Base-by-base conservation (phyloP, 2,888 invertebrate genomes). In the Oscheius sp. region DNA sequence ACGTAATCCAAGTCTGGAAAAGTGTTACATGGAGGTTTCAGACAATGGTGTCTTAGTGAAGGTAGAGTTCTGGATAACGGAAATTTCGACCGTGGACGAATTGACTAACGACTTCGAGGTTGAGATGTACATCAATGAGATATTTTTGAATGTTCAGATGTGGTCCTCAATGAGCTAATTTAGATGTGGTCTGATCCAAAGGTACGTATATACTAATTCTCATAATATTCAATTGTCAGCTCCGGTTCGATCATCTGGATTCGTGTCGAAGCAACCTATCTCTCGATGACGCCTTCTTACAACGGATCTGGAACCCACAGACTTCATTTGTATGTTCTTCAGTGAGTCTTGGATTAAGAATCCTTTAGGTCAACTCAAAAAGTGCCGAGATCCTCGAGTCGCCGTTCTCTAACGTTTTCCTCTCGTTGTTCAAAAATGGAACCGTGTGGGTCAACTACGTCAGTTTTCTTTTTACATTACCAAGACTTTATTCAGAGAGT, bases 361-460 rank as follows among this genome's bases (percentile, higher is more conserved):
- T 33, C 11, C 78, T 79, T 55, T 84, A 84, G 35, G 82, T 85
- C 7, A 82, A 85, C 70, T 82, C 83, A 48, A 85, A 85, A 77
- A 70, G 74, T 21, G 85, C 85, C 10, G 77, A 77, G 57, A 85
- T 85, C 7, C 81, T 83, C 65, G 81, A 84, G 37, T 84, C 84
- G 10, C 82, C 84, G 1, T 82, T 82, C 72, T 72, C 75, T n/a
- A 85, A 84, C 59, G 78, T 85, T n/a, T 85, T 84, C 72, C 72
- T 85, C 47, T 84, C 84, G 53, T 71, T 85, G 1, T 85, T 80
- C 72, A 78, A 80, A 13, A 85, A 85, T 75, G 85, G 85, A 37
- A 84, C 85, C 11, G 84, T 85, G 57, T 85, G 85, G 85, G 81
- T 82, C 10, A 85, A 85, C 57, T 85, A 85, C 70, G 82, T 82